phyloP scores from a whole-genome alignment of 64 coral and sea anemone species.

The Cladopsammia gracilis region DNA sequence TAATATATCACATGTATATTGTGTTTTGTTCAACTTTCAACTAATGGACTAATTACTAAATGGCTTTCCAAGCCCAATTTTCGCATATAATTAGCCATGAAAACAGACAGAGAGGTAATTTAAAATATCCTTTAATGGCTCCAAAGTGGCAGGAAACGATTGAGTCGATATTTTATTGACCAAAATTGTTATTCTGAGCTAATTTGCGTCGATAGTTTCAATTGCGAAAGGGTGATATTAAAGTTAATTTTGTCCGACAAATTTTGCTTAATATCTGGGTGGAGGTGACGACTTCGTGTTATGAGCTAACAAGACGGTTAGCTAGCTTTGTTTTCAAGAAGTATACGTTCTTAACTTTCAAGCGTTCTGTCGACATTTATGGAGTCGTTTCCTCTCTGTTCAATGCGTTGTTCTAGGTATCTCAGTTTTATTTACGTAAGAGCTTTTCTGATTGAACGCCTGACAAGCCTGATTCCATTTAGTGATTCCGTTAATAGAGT shows the following conservation, averaged over 20 bases:
- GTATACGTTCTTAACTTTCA: neutral
- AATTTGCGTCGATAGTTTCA: slow-evolving; percentile 36
- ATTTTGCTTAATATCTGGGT: slow-evolving; percentile 1
- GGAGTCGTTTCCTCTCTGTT: neutral
- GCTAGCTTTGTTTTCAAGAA: neutral
- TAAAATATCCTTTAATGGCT: slow-evolving; percentile 52
- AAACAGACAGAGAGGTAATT: slow-evolving; percentile 25
- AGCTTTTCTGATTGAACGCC: neutral
- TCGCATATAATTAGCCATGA: slow-evolving; percentile 50
- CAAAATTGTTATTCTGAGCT: slow-evolving; percentile 22
- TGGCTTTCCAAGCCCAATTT: slow-evolving; percentile 41
- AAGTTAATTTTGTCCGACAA: slow-evolving; percentile 2
- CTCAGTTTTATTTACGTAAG: neutral
- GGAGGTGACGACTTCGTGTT: slow-evolving; percentile 7
- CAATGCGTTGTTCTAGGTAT: neutral
- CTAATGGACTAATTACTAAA: slow-evolving; percentile 64
- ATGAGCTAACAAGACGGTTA: neutral
- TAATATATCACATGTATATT: slow-evolving; percentile 37
- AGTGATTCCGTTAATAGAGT: slow-evolving; percentile 22
- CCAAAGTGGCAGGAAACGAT: slow-evolving; percentile 47
- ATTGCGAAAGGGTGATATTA: slow-evolving; percentile 16
- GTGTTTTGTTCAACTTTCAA: slow-evolving; percentile 21
- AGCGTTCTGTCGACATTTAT: neutral
- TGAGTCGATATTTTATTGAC: slow-evolving; percentile 32
- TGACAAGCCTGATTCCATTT: slow-evolving; percentile 1